Evolutionary conservation across 1,140 invertebrate species (phyloP), one percentile per base, ranked within the genome.

Genomic region (Drosophila rhopaloa): DNA sequence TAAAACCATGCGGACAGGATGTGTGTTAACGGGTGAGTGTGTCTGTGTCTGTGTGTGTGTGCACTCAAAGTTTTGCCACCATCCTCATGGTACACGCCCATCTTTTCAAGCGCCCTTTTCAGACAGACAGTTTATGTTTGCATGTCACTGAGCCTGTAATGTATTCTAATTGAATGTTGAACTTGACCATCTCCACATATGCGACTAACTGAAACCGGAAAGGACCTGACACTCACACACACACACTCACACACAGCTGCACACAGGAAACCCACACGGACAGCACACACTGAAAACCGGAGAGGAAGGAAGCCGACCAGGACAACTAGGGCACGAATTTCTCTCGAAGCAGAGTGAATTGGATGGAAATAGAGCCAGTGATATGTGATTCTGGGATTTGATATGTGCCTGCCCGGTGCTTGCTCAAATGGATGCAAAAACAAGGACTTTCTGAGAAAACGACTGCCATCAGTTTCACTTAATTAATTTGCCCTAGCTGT

Each of bases 91-190:
- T 24, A 40, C 29, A 47, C 51, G 10, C 6, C 13, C 35, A 9
- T 32, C 38, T 24, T 27, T 19, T 14, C 19, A 8, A 16, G 7
- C 24, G 16, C 41, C 44, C 32, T n/a, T n/a, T 19, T 47, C 76
- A 82, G 79, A 77, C 72, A 79, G 72, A 73, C 76, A 85, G 58
- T 74, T 67, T 84, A 53, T 61, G 75, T 68, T 76, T 78, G 76
- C 79, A 65, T 82, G 83, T 82, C 82, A 86, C 83, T 57, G 83
- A 83, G 82, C 83, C 79, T 88, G 82, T 79, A 86, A 86, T 88
- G 83, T 86, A 86, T 88, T 88, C 82, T 86, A 88, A 86, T 86
- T 86, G 82, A 86, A 86, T 86, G 82, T 86, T 86, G 82, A 86
- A 86, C 82, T 86, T 86, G 82, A 88, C 79, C 82, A 86, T 62